A percentile compares a stretch with the other conserved stretches of the same genome.
Evolutionary conservation across 1,140 invertebrate genomes (phyloP).

Genomic region (Drosophila bifasciata): DNA sequence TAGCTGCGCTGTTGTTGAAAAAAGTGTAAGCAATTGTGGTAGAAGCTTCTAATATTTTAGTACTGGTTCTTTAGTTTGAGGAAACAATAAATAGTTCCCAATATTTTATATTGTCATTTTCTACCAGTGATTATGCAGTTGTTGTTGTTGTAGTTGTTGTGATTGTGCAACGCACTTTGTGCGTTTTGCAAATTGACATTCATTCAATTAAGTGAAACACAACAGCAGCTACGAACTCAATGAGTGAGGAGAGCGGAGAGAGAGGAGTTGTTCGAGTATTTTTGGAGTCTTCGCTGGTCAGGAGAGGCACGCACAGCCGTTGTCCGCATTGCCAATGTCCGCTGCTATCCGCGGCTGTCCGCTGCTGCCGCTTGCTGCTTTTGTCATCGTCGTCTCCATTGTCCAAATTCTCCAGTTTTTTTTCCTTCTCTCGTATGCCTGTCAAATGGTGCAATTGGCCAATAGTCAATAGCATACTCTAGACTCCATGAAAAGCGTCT

Average conservation of each 20-base stretch:
- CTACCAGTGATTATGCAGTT: too few relatives aligned
- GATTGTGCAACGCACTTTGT: slow-evolving; percentile 79
- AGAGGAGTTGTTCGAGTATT: slow-evolving; percentile 11
- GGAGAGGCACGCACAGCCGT: slow-evolving; percentile 60
- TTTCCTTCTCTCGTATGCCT: too few relatives aligned
- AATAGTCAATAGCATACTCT: slow-evolving; percentile 43
- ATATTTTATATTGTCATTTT: too few relatives aligned
- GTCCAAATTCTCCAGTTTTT: slow-evolving; percentile 47
- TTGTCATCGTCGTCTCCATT: slow-evolving; percentile 41
- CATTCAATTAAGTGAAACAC: slow-evolving; percentile 74
- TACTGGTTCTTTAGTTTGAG: too few relatives aligned
- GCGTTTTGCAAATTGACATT: slow-evolving; percentile 83
- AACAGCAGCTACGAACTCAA: too few relatives aligned
- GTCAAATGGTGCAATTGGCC: slow-evolving; percentile 78
- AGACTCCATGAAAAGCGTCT: too few relatives aligned
- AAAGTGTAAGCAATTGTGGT: too few relatives aligned
- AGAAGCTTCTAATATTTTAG: too few relatives aligned
- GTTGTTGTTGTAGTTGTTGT: slow-evolving; percentile 18
- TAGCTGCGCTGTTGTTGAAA: too few relatives aligned
- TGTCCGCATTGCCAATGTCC: slow-evolving; percentile 18
- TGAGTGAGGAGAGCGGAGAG: slow-evolving; percentile 40
- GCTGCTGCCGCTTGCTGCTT: slow-evolving; percentile 5
- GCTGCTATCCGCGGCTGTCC: background rate
- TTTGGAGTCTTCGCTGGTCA: slow-evolving; percentile 16
- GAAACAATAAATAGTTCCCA: too few relatives aligned